These are phyloP conservation scores for Antitype chi DNA, from an alignment of 2,888 invertebrate genomes.

Conservation along the genomic window DNA sequence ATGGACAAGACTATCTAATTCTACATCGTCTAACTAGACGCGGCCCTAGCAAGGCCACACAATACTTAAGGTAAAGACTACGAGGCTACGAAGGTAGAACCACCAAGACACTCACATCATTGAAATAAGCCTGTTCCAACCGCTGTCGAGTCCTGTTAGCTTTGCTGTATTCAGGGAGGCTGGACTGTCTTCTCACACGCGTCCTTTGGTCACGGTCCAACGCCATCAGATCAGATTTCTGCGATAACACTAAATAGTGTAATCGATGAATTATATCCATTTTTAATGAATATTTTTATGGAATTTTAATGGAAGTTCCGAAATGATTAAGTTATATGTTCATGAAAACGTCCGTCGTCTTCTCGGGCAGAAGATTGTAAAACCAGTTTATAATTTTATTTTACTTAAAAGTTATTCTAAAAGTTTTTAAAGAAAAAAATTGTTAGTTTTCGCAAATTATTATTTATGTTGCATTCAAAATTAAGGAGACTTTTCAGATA, in stretches of 20 bases:
- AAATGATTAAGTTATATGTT: constrained; percentile 13
- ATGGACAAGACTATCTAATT: neutral
- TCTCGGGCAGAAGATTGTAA: constrained; percentile 26
- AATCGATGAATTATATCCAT: constrained; percentile 89
- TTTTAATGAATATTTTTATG: constrained; percentile 50
- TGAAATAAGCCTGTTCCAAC: constrained; percentile 86
- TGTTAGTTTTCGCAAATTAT: neutral
- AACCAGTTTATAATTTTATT: constrained; percentile 31
- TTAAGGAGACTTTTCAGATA: neutral
- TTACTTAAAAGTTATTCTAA: constrained; percentile 34
- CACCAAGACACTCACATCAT: constrained; percentile 82
- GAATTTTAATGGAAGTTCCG: constrained; percentile 18
- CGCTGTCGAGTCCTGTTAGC: constrained; percentile 84
- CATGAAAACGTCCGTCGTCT: constrained; percentile 17
- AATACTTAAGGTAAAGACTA: constrained; percentile 9
- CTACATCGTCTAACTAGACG: constrained; percentile 1
- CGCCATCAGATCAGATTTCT: constrained; percentile 89
- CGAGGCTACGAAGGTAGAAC: constrained; percentile 13
- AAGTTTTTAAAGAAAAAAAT: constrained; percentile 16
- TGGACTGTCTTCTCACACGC: constrained; percentile 87
- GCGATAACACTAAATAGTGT: constrained; percentile 88
- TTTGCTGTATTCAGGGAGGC: constrained; percentile 88
- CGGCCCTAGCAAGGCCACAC: neutral
- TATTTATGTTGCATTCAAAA: neutral
- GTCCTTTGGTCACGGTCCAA: constrained; percentile 88